Evolutionary conservation across 30 jellyfish, hydroid and myxozoan species (phyloP).

Genomic region (Haliclystus octoradiatus): DNA sequence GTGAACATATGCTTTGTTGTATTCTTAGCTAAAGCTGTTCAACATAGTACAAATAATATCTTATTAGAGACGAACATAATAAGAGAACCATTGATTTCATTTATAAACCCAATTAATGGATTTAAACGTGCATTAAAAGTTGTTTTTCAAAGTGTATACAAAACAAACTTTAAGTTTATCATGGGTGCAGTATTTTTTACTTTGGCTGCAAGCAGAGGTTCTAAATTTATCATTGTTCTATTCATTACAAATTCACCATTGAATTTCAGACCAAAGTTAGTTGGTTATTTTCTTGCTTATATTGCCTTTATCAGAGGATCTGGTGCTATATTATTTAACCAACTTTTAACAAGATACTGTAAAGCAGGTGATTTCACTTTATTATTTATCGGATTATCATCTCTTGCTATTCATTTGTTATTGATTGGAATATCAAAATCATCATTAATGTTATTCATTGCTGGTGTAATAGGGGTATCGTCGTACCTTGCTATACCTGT

Average conservation of each 20-base stretch:
- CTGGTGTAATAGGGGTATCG: constrained; percentile 47
- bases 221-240: constrained; percentile 45
- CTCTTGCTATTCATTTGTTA: constrained; percentile 49
- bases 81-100: too few species aligned
- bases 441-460: constrained; percentile 34
- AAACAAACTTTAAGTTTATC: constrained; percentile 25
- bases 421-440: constrained; percentile 55
- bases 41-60: too few species aligned
- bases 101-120: constrained; percentile 52
- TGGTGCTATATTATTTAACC: constrained; percentile 63
- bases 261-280: constrained; percentile 39
- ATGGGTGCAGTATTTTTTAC: constrained; percentile 44
- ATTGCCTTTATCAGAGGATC: constrained; percentile 42
- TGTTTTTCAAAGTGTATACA: constrained; percentile 10
- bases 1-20: constrained; percentile 33
- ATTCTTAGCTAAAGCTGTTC: too few species aligned
- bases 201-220: constrained; percentile 54
- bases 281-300: constrained; percentile 64
- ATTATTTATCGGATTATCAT: constrained; percentile 40
- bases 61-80: too few species aligned
- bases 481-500: constrained; percentile 55
- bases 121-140: constrained; percentile 26
- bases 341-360: constrained; percentile 41
- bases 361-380: constrained; percentile 33
- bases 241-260: constrained; percentile 57